These are phyloP conservation scores for Typhlomys cinereus DNA, from an alignment of 2,113 vertebrate species.

Conservation along the genomic window DNA sequence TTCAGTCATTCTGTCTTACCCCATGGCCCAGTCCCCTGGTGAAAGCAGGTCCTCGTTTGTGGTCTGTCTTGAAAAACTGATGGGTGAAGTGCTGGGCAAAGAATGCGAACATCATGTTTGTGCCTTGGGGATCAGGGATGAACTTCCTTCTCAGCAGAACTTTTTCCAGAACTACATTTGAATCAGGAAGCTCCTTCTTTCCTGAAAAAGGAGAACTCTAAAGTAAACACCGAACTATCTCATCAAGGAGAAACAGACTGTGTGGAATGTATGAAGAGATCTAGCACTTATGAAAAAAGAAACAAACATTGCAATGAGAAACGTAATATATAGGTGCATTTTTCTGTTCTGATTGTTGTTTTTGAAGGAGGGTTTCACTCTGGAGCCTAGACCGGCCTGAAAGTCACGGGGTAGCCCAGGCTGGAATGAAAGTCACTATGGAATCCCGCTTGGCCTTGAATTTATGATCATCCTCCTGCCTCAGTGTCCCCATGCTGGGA, in stretches of 20 bases:
- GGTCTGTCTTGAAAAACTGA: slow-evolving; percentile 97
- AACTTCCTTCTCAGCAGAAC: slow-evolving; percentile 93
- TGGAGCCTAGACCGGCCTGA: too few species aligned
- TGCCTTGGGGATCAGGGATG: slow-evolving; percentile 95
- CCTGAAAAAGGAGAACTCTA: slow-evolving; percentile 83
- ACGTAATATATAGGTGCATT: background rate
- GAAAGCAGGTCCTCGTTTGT: slow-evolving; percentile 93
- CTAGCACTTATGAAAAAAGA: background rate
- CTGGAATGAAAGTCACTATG: background rate
- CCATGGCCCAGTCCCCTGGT: slow-evolving; percentile 92
- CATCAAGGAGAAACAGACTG: background rate
- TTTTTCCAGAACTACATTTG: slow-evolving; percentile 91
- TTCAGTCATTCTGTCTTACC: slow-evolving; percentile 83
- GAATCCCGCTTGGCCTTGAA: background rate
- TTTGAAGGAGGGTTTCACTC: background rate
- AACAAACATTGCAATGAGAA: background rate
- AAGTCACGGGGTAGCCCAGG: background rate
- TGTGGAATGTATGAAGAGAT: background rate
- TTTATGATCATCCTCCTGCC: background rate
- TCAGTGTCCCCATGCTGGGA: background rate
- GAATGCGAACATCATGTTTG: slow-evolving; percentile 97
- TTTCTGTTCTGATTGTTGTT: background rate
- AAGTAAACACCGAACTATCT: background rate
- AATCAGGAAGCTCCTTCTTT: slow-evolving; percentile 93
- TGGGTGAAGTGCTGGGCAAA: slow-evolving; percentile 99